Evolutionary conservation across 1,140 invertebrate genomes (phyloP).

Genomic region (Chelonus insularis): DNA sequence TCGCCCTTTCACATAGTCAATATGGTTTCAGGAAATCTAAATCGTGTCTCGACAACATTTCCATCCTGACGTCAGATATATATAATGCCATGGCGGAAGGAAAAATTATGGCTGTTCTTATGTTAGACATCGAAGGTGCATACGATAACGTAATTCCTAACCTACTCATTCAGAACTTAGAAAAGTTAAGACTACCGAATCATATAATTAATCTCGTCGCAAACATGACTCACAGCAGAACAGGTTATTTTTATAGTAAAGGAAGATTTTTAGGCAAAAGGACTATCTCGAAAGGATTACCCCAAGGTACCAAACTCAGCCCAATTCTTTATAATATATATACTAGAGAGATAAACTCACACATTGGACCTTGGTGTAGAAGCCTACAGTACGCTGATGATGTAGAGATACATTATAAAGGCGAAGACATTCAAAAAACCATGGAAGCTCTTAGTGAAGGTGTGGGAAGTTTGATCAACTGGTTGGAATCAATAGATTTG

Average conservation of each 20-base stretch:
- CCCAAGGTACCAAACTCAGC: conserved; percentile 1
- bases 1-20: background rate
- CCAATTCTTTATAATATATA: conserved; percentile 16
- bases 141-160: conserved; percentile 12
- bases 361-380: background rate
- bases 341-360: background rate
- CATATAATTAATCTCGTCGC: background rate
- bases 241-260: background rate
- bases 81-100: background rate
- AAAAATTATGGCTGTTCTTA: background rate
- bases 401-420: background rate
- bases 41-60: conserved; percentile 12
- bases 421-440: background rate
- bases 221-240: background rate
- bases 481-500: background rate
- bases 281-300: background rate
- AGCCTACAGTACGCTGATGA: conserved; percentile 14
- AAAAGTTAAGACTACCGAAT: background rate
- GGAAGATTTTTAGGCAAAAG: background rate
- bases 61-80: background rate
- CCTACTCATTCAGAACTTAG: too few species aligned
- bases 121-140: conserved; percentile 13
- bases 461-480: background rate
- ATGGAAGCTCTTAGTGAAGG: conserved; percentile 7
- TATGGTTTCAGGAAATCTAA: conserved; percentile 22